Conservation (phyloP, 2,797 vertebrate genomes). For the Anguilla pacifica region DNA sequence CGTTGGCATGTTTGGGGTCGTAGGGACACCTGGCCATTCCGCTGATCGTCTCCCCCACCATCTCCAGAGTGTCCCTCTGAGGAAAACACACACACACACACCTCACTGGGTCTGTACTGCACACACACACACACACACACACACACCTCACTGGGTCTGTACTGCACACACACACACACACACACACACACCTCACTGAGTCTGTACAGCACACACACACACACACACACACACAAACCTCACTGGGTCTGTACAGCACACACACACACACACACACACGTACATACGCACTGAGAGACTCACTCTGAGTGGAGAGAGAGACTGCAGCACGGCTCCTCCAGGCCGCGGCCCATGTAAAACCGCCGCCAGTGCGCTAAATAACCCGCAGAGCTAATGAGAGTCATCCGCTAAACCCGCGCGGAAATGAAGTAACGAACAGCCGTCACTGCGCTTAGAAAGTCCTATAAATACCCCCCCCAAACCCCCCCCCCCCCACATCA, state of each 20-base stretch:
- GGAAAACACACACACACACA: constrained; percentile 37
- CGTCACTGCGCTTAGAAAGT: neutral
- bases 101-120: neutral
- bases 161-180: neutral
- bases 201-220: constrained; percentile 23
- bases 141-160: neutral
- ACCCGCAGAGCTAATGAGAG: neutral
- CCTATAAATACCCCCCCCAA: constrained; percentile 32
- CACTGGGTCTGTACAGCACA: neutral
- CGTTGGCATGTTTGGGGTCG: constrained; percentile 93
- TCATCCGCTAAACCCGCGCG: neutral
- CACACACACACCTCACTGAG: too few relatives aligned
- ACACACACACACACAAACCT: constrained; percentile 27
- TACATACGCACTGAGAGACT: too few relatives aligned
- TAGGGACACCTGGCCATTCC: constrained; percentile 97
- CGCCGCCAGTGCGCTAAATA: neutral
- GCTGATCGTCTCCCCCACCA: constrained; percentile 86
- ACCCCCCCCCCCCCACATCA: constrained; percentile 15
- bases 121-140: constrained; percentile 34
- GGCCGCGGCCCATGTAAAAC: neutral
- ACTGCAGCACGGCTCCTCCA: neutral
- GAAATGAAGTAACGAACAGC: constrained; percentile 8
- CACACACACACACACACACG: constrained; percentile 19
- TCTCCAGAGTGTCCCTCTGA: constrained; percentile 88
- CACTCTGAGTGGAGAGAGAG: too few relatives aligned